These are phyloP conservation scores for Cephus spinipes DNA, from an alignment of 2,888 invertebrate species.

Conservation along the genomic window DNA sequence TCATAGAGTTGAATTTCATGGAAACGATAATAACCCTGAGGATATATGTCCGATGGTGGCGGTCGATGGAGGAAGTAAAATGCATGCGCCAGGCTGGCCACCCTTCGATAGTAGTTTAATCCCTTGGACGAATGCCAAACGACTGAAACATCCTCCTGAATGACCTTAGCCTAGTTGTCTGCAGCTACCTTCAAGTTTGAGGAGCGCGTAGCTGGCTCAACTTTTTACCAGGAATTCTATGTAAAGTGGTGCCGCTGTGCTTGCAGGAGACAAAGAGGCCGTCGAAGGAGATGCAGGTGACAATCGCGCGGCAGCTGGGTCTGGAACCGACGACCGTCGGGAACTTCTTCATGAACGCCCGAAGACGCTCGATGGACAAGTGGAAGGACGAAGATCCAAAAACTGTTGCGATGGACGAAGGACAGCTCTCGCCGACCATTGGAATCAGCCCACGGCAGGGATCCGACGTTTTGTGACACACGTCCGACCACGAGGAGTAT, in stretches of 20 bases:
- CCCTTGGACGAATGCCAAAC: constrained; percentile 41
- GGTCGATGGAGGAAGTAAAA: no score
- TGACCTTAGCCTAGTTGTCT: constrained; percentile 50
- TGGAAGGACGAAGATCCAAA: constrained; percentile 95
- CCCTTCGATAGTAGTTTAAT: background rate
- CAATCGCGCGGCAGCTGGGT: constrained; percentile 96
- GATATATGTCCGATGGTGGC: no score
- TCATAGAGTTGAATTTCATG: no score
- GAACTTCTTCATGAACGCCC: constrained; percentile 99
- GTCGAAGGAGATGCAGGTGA: constrained; percentile 99
- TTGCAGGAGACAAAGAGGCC: constrained; percentile 97
- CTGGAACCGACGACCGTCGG: constrained; percentile 98
- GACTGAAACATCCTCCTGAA: constrained; percentile 30
- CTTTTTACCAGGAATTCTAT: no score
- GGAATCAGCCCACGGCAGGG: constrained; percentile 64
- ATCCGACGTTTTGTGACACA: constrained; percentile 66
- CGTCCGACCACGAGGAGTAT: constrained; percentile 67
- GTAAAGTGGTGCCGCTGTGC: constrained; percentile 1
- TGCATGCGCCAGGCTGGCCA: no score
- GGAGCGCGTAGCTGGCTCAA: no score
- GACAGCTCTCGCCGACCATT: constrained; percentile 65
- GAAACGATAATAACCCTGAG: no score
- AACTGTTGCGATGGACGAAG: constrained; percentile 65
- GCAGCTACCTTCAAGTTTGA: background rate
- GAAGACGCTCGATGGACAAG: constrained; percentile 96